Base-by-base conservation (phyloP, 1,140 invertebrate species). In the Drepana arcuata region DNA sequence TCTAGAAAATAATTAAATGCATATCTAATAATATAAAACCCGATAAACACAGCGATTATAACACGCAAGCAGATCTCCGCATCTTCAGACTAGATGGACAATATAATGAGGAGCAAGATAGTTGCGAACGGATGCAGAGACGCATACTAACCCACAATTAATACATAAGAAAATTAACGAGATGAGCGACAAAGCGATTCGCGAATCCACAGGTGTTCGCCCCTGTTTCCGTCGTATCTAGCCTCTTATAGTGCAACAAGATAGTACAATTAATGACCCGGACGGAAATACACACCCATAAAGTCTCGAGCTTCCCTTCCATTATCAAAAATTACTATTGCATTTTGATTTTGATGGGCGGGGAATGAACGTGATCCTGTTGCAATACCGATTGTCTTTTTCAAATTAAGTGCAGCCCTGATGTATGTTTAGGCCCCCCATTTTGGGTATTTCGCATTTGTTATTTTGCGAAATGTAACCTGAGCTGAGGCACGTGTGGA, bases 281-380 rank as follows among this genome's bases (percentile, higher is more conserved):
- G 34, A 63, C 71, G 75, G 75, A 78, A 67, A 75, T 66, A 78
- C 71, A 67, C 67, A 60, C 73, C 75, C 71, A 75, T 75, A 63
- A 68, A 62, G 49, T 54, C 32, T 18, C 45, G 37, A 43, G 56
- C 68, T 80, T 74, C 72, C 68, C 69, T 50, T 73, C 52, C 50
- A 72, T 75, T 75, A 71, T 74, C 69, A 74, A 69, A 73, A 73
- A 71, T 73, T 68, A 72, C 58, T 77, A 77, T 75, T 74, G 73
- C 75, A 57, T 64, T 68, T 60, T 60, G 65, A 68, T 65, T 67
- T 65, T 51, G 51, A 48, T 71, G 65, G 67, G 73, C 67, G 74
- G 45, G 47, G 5, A 16, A 26, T 13, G 41, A 34, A 70, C 68
- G 66, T 68, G 71, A 66, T 73, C 55, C 45, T 40, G 51, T 72